Base-by-base conservation (phyloP, 1,140 invertebrate genomes). In the Pararge aegeria region DNA sequence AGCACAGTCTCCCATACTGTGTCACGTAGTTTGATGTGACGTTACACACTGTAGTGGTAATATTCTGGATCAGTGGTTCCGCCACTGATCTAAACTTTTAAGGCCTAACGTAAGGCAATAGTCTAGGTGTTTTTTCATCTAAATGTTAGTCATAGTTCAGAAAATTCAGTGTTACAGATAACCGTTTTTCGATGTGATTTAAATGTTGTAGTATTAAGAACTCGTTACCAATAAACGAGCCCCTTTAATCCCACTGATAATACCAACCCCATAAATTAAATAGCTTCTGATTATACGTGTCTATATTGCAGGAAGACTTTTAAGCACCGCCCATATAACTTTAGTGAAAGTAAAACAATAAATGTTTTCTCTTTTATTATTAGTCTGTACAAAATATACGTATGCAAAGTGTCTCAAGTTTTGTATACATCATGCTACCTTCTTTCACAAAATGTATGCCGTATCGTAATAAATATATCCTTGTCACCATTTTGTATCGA, bases 211-310 rank as follows among this genome's bases (percentile, higher is more conserved):
- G 64, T 61, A 40, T 46, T 65, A 69, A 56, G 52, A 30, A 52
- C 52, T 40, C 55, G 66, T 73, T 73, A 66, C 61, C 63, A 49
- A 18, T 19, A 46, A 27, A 49, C 48, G 44, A 48, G 30, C 42
- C 19, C 16, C 19, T 44, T 44, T 44, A 3, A 34, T 65, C 58
- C 66, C 66, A 68, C 62, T 66, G 48, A 59, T 29, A 16, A 40
- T 59, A 70, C 65, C 70, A 73, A 74, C 68, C 73, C 79, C 75
- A 55, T 67, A n/a, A 46, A 42, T 42, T n/a, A n/a, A n/a, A n/a
- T n/a, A n/a, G n/a, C n/a, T n/a, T n/a, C n/a, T n/a, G n/a, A n/a
- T n/a, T n/a, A n/a, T n/a, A n/a, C n/a, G n/a, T n/a, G n/a, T n/a
- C n/a, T n/a, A n/a, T n/a, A n/a, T n/a, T n/a, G n/a, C n/a, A n/a